Evolutionary conservation across 2,113 vertebrate genomes (phyloP), one percentile per base, ranked within the genome.

Genomic region (Mirounga angustirostris): DNA sequence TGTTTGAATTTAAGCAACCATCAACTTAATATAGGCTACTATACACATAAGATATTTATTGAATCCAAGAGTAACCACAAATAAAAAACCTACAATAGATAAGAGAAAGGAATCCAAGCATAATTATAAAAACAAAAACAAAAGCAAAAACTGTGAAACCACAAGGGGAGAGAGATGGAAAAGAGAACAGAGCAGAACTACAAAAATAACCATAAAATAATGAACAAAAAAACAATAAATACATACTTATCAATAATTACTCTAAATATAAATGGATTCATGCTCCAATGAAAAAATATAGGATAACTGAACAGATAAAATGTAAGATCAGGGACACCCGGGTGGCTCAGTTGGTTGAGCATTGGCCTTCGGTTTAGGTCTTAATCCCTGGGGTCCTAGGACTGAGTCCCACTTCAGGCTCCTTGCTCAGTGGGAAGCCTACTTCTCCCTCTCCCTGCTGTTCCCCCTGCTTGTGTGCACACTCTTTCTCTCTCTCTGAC

Each of bases 401-500:
- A 19, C 21, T 21, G 19, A 7, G 56, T 58, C 7, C 56, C 19
- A 18, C 18, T 58, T 58, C 7, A 18, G 7, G 19, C 6, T 58
- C 56, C 56, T 5, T 21, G 56, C 5, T 58, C 19, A 58, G 19
- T 0, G 6, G 19, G 19, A 19, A 58, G 56, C 3, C 19, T 58
- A 58, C 56, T 21, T 21, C 56, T 58, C 56, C 56, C 56, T 58
- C 56, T 58, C 18, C 56, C 56, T 58, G 19, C 56, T 58, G 19
- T 15, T 21, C 4, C 19, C 56, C 5, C 19, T 58, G 5, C 15
- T 58, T 58, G 18, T 58, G 56, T 0, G 6, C 0, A 2, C 46
- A 8, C 46, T 46, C 6, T 1, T 19, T 21, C 56, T 58, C 18
- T 58, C 56, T 19, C 56, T 58, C 18, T 58, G 56, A 58, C 19